Percentiles rank a stretch among this genome's conserved stretches.
Evolutionary conservation across 2,113 vertebrate genomes (phyloP).

Genomic region (Aptenodytes forsteri): DNA sequence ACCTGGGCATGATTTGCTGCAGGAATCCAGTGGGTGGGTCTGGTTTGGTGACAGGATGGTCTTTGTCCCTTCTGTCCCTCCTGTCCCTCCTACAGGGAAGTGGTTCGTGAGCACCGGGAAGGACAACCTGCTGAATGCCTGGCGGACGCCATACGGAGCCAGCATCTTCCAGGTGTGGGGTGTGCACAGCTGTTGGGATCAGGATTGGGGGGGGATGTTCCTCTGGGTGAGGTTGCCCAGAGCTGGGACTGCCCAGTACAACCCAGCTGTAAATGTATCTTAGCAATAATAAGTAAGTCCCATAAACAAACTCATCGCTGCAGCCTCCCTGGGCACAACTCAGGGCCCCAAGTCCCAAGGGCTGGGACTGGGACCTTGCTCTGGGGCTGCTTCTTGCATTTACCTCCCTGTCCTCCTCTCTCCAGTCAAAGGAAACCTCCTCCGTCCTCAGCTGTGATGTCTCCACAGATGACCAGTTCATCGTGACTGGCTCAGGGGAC

Average conservation of each 20-base stretch:
- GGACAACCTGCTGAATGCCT: slow-evolving; percentile 83
- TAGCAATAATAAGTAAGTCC: fast-evolving
- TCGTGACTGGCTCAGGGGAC: slow-evolving; percentile 96
- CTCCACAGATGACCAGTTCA: slow-evolving; percentile 95
- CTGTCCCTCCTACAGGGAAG: slow-evolving; percentile 71
- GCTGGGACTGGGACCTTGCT: fast-evolving
- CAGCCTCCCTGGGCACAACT: fast-evolving
- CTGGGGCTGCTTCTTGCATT: not conserved
- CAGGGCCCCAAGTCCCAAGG: fast-evolving
- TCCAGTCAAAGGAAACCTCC: slow-evolving; percentile 94
- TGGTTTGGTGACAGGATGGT: not conserved
- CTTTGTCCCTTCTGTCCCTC: not conserved
- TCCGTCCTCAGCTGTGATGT: slow-evolving; percentile 97
- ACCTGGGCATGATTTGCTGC: not conserved
- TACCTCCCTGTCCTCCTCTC: not conserved
- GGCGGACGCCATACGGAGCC: slow-evolving; percentile 79
- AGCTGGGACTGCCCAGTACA: not conserved
- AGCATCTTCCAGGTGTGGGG: slow-evolving; percentile 83
- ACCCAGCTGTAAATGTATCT: not conserved
- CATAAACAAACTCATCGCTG: too few relatives aligned
- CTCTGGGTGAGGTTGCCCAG: not conserved
- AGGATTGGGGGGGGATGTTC: fast-evolving
- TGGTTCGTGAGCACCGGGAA: slow-evolving; percentile 90
- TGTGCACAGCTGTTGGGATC: fast-evolving
- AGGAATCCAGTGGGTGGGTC: not conserved